Conservation (phyloP, 2,797 vertebrate genomes). For the Momotus momota region DNA sequence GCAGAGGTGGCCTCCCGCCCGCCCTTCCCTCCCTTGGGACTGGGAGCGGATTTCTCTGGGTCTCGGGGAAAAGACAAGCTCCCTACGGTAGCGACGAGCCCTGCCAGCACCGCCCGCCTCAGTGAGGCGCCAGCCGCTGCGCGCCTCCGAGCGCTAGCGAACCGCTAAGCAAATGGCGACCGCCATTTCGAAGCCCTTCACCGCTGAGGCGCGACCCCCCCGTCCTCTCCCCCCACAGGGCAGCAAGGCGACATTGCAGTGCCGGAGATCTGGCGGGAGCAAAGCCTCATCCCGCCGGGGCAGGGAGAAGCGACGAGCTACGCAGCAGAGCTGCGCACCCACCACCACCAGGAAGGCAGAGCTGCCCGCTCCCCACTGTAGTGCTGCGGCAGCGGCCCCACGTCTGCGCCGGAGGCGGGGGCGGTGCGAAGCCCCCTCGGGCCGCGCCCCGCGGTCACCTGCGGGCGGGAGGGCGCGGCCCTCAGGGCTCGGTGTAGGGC, state of each 20-base stretch:
- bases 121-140: background rate
- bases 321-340: no score
- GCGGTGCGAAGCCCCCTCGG: background rate
- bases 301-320: accelerated
- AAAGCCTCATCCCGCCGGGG: accelerated
- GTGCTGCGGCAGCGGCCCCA: no score
- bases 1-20: background rate
- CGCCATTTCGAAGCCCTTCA: background rate
- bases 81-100: background rate
- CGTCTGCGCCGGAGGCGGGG: accelerated
- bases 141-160: background rate
- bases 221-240: no score
- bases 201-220: background rate
- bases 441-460: background rate
- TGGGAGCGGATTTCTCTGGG: accelerated
- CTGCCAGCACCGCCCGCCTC: background rate
- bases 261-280: background rate
- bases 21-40: background rate
- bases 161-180: background rate
- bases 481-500: background rate
- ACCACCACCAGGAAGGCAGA: no score
- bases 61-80: background rate
- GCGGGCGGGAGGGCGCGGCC: background rate
- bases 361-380: no score
- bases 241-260: background rate